phyloP scores from a whole-genome alignment of 2,888 invertebrate genomes.

The Idaea dimidiata region DNA sequence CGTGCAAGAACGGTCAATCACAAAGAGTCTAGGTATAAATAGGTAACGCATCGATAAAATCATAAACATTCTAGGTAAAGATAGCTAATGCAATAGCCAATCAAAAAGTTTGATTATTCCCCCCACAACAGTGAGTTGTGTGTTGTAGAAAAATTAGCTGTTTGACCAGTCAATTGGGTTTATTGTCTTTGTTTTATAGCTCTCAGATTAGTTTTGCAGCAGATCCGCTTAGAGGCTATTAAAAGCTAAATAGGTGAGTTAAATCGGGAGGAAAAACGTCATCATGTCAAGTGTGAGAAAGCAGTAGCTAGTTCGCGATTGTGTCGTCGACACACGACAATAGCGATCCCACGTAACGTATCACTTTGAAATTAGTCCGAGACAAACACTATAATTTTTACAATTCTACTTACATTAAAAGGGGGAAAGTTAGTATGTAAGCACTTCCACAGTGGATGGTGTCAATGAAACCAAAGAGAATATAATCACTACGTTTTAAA shows the following conservation, averaged over 20 bases:
- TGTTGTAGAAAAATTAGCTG: no score
- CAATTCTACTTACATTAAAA: neutral
- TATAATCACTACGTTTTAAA: no score
- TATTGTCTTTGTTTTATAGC: no score
- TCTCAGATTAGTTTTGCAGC: neutral
- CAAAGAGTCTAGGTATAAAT: no score
- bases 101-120: no score
- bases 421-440: neutral
- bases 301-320: conserved; percentile 14
- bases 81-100: no score
- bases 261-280: conserved; percentile 10
- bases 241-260: neutral
- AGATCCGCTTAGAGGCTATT: neutral
- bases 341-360: conserved; percentile 23
- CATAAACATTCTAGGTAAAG: no score
- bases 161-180: no score
- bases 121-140: no score
- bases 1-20: no score
- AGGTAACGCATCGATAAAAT: no score
- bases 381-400: conserved; percentile 4
- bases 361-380: conserved; percentile 26
- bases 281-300: conserved; percentile 27
- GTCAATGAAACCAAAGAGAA: no score
- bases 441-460: neutral
- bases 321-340: conserved; percentile 18